These are phyloP conservation scores for Oreocharis arfaki DNA, from an alignment of 2,113 vertebrate genomes.

Conservation along the genomic window DNA sequence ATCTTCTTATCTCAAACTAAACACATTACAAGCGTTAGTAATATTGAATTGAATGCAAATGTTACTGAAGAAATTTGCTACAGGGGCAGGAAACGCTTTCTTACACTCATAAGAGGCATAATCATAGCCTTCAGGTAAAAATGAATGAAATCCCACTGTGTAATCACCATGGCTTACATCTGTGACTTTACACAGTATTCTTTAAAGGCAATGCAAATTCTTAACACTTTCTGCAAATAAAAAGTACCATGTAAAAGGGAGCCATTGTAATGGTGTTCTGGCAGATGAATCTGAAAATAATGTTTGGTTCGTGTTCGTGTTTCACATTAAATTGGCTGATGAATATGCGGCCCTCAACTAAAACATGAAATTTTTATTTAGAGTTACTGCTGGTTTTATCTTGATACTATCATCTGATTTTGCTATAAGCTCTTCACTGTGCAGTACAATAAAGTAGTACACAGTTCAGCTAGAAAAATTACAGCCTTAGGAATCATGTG, in stretches of 20 bases:
- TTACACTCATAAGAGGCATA: conserved; percentile 11
- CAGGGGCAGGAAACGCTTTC: conserved; percentile 14
- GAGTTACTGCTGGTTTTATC: not conserved
- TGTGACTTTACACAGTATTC: conserved; percentile 13
- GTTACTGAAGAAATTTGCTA: conserved; percentile 21
- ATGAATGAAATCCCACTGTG: conserved; percentile 42
- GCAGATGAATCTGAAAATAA: conserved; percentile 10
- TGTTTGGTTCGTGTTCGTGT: not conserved
- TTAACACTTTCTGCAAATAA: conserved; percentile 39
- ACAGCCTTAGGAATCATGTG: not conserved
- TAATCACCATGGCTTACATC: conserved; percentile 36
- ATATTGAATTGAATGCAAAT: conserved; percentile 39
- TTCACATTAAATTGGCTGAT: not conserved
- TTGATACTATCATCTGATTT: not conserved
- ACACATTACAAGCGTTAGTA: conserved; percentile 5
- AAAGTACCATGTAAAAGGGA: not conserved
- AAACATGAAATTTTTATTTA: not conserved
- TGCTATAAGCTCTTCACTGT: not conserved
- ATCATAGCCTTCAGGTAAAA: conserved; percentile 51
- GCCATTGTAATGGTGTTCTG: not conserved
- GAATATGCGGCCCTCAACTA: not conserved
- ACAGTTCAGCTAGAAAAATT: conserved; percentile 1
- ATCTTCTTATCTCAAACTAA: conserved; percentile 29
- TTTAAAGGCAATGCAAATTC: conserved; percentile 40
- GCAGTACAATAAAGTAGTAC: not conserved